Conservation (phyloP, 1,140 invertebrate species). For the Cyrtorhinus lividipennis region DNA sequence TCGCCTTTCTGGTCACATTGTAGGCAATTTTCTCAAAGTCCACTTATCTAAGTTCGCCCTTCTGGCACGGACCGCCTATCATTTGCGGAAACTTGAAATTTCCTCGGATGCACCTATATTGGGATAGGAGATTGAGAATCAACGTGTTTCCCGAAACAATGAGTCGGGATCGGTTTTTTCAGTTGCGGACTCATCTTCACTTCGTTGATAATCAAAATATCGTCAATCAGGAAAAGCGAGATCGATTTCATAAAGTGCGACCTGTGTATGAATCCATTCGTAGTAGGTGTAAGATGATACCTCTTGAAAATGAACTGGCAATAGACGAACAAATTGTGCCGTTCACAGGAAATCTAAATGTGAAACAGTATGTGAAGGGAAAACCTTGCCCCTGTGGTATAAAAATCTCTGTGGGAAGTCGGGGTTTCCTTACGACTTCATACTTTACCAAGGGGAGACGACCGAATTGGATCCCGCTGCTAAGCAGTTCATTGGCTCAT, state of each 20-base stretch:
- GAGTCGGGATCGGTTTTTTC: not conserved
- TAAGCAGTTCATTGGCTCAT: conserved; percentile 17
- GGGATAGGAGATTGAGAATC: not conserved
- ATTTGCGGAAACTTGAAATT: not conserved
- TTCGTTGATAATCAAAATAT: not conserved
- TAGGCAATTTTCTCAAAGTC: not conserved
- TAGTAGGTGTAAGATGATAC: conserved; percentile 16
- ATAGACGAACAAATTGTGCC: conserved; percentile 28
- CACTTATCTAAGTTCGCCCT: not conserved
- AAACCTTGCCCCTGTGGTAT: conserved; percentile 19
- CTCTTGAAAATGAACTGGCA: not conserved
- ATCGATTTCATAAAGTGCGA: not conserved
- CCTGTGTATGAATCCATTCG: not conserved
- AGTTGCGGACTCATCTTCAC: not conserved
- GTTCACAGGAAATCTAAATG: conserved; percentile 25
- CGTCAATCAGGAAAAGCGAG: not conserved
- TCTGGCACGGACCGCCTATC: not conserved
- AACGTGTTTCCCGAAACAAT: not conserved
- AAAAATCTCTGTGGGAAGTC: conserved; percentile 24
- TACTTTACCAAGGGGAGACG: conserved; percentile 24
- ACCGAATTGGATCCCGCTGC: conserved; percentile 15
- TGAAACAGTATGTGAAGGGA: conserved; percentile 23
- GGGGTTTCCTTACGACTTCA: conserved; percentile 26
- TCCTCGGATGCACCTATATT: not conserved
- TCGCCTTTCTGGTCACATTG: not conserved